These are phyloP conservation scores for cat (Felis catus) DNA, from an alignment of 2,113 vertebrate genomes.

Conservation along the genomic window DNA sequence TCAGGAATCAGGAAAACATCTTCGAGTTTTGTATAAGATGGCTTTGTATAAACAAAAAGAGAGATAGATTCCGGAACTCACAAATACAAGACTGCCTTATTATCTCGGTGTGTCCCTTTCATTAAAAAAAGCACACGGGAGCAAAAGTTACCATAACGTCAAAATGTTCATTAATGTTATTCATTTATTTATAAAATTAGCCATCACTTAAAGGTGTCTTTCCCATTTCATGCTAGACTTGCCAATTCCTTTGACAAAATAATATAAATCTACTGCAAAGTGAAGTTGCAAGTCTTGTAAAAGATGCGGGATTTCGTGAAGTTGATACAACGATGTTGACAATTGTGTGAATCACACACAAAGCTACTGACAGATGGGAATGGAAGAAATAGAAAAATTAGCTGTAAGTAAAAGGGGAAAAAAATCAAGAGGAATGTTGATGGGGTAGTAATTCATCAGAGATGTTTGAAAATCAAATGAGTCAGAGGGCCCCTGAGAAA, in stretches of 20 bases:
- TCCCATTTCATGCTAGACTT: neutral
- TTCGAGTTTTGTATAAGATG: neutral
- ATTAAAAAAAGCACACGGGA: neutral
- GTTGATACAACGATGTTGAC: slow-evolving; percentile 33
- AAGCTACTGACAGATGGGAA: slow-evolving; percentile 21
- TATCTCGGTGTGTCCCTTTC: neutral
- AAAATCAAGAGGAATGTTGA: slow-evolving; percentile 24
- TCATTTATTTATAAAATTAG: slow-evolving; percentile 33
- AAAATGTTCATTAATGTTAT: neutral
- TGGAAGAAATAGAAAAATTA: slow-evolving; percentile 20
- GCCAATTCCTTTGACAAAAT: slow-evolving; percentile 39
- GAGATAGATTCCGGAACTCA: slow-evolving; percentile 9
- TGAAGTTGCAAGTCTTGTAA: slow-evolving; percentile 37
- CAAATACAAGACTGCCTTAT: neutral
- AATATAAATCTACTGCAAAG: slow-evolving; percentile 26
- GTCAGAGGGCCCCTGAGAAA: neutral
- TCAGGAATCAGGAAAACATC: neutral
- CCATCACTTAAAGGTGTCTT: neutral
- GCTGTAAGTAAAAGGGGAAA: neutral
- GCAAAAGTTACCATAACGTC: neutral
- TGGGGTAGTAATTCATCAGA: slow-evolving; percentile 39
- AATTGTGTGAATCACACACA: slow-evolving; percentile 9
- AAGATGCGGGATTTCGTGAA: slow-evolving; percentile 44
- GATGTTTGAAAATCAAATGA: slow-evolving; percentile 50
- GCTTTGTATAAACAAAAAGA: neutral